Conservation (phyloP, 2,113 vertebrate species). For the Irena cyanogastra region DNA sequence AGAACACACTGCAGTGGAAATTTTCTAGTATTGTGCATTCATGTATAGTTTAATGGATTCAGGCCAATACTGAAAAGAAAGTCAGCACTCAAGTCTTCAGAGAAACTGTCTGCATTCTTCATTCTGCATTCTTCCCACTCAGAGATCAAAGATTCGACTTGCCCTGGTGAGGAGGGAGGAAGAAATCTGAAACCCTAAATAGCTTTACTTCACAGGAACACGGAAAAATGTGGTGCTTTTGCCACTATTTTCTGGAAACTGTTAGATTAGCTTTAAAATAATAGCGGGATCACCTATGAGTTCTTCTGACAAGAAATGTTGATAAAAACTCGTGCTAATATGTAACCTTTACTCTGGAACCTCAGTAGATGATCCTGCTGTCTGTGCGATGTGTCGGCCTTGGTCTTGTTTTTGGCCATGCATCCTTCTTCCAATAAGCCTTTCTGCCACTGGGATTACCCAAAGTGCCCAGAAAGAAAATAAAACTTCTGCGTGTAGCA, state of each 20-base stretch:
- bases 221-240: background rate
- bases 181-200: background rate
- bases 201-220: background rate
- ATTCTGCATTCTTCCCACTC: background rate
- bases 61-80: constrained; percentile 15
- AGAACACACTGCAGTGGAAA: constrained; percentile 14
- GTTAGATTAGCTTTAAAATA: background rate
- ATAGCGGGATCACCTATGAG: background rate
- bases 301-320: background rate
- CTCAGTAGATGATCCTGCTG: background rate
- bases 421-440: background rate
- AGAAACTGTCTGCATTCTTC: background rate
- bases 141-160: background rate
- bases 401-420: accelerated
- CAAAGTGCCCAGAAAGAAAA: background rate
- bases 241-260: background rate
- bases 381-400: background rate
- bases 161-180: background rate
- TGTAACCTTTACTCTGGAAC: background rate
- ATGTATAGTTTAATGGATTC: background rate
- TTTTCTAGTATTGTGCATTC: background rate
- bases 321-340: background rate
- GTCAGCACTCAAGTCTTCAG: background rate
- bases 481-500: background rate
- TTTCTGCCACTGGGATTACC: background rate